Evolutionary conservation across 2,888 invertebrate genomes (phyloP).

Genomic region (Drosophila limbata): DNA sequence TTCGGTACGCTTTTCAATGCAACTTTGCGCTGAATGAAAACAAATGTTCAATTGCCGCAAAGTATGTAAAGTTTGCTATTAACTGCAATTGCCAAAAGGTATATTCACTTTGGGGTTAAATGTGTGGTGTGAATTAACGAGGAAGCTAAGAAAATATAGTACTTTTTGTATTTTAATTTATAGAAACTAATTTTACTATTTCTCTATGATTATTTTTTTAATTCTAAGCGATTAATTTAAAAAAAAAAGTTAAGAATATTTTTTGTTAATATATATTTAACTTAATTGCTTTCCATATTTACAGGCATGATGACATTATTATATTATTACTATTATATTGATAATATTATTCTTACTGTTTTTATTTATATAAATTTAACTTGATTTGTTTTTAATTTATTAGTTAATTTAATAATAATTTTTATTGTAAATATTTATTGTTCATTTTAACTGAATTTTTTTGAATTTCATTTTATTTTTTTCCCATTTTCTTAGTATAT

Average conservation of each 20-base stretch:
- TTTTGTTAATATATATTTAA: neutral
- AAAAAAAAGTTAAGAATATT: neutral
- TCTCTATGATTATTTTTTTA: neutral
- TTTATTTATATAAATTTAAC: too few relatives aligned
- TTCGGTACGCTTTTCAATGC: conserved; percentile 78
- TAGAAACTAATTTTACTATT: neutral
- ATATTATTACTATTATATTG: too few relatives aligned
- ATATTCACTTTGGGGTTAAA: neutral
- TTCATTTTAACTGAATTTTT: neutral
- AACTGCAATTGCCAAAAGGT: conserved; percentile 7
- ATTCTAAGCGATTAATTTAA: too few relatives aligned
- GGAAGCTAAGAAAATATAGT: neutral
- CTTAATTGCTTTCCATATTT: neutral
- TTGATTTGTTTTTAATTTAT: too few relatives aligned
- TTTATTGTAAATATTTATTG: neutral
- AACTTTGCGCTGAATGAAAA: conserved; percentile 77
- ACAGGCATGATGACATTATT: too few relatives aligned
- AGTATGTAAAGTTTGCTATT: conserved; percentile 68
- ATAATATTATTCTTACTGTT: too few relatives aligned
- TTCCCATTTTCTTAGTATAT: neutral
- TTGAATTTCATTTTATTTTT: neutral
- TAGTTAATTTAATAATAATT: too few relatives aligned
- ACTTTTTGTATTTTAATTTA: neutral
- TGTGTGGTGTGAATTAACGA: neutral
- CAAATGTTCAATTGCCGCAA: conserved; percentile 79